phyloP scores from a whole-genome alignment of 2,888 invertebrate genomes.

The Blera fallax region DNA sequence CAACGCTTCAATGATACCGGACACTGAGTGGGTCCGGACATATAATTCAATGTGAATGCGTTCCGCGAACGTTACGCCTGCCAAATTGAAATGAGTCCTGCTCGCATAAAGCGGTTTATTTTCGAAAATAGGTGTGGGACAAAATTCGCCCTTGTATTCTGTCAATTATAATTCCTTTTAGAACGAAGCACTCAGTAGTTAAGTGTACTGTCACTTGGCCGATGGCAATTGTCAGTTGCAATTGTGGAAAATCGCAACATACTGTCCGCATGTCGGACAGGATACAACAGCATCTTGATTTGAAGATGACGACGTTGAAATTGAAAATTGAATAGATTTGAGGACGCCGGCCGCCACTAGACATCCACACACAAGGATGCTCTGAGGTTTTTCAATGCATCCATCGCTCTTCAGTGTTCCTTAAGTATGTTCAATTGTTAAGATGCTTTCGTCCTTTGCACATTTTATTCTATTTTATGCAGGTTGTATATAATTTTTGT shows the following conservation, averaged over 20 bases:
- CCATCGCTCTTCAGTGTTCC: slow-evolving; percentile 12
- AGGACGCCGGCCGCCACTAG: slow-evolving; percentile 24
- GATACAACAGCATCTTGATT: slow-evolving; percentile 49
- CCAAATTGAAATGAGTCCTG: background rate
- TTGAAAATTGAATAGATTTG: slow-evolving; percentile 61
- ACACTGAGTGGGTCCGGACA: background rate
- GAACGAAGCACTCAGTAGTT: background rate
- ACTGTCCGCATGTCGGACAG: slow-evolving; percentile 38
- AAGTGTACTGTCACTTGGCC: slow-evolving; percentile 44
- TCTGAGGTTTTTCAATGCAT: slow-evolving; percentile 41
- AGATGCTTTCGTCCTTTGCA: slow-evolving; percentile 42
- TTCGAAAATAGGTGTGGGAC: background rate
- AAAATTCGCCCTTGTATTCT: background rate
- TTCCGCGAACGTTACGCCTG: slow-evolving; percentile 3
- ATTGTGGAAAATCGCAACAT: slow-evolving; percentile 52
- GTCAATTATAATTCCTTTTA: slow-evolving; percentile 35
- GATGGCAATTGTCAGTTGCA: slow-evolving; percentile 38
- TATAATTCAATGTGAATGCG: slow-evolving; percentile 30
- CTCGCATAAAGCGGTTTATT: background rate
- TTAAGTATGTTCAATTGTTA: slow-evolving; percentile 56
- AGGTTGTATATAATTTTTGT: slow-evolving; percentile 56
- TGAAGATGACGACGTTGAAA: slow-evolving; percentile 56
- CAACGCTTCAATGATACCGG: slow-evolving; percentile 21
- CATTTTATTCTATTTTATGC: slow-evolving; percentile 52
- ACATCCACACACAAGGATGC: slow-evolving; percentile 8